A percentile compares a stretch with the other conserved stretches of the same genome.
Evolutionary conservation across 2,888 invertebrate species (phyloP).

Genomic region (Polydrusus cervinus): DNA sequence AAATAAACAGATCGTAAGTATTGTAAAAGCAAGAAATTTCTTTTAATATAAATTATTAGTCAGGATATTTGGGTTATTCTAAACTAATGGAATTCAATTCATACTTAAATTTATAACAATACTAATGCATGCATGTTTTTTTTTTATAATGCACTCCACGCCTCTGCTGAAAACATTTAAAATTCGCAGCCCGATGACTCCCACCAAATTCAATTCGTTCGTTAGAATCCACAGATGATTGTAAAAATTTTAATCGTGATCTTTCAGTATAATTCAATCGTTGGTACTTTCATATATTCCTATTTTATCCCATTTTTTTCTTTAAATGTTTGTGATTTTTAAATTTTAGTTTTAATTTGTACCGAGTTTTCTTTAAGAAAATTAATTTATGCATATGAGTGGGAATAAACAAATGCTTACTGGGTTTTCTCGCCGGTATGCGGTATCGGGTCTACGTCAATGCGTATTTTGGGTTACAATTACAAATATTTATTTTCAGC

Average conservation of each 20-base stretch:
- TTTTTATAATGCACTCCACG: constrained; percentile 42
- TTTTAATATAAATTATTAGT: too few relatives aligned
- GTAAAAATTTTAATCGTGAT: constrained; percentile 57
- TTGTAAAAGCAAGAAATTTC: too few relatives aligned
- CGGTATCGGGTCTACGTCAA: constrained; percentile 40
- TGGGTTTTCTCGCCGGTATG: constrained; percentile 23
- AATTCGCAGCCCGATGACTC: constrained; percentile 60
- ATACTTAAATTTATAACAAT: too few relatives aligned
- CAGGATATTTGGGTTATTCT: too few relatives aligned
- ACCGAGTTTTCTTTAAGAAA: background rate
- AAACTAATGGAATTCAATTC: too few relatives aligned
- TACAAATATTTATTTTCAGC: constrained; percentile 61
- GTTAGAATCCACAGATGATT: constrained; percentile 59
- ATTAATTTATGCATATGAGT: too few relatives aligned
- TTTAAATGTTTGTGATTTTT: constrained; percentile 9
- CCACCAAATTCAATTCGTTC: constrained; percentile 60
- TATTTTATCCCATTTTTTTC: background rate
- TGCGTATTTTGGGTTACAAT: constrained; percentile 59
- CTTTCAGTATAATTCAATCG: constrained; percentile 33
- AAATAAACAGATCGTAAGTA: too few relatives aligned
- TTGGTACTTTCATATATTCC: background rate
- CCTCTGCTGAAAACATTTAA: constrained; percentile 56
- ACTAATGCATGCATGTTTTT: constrained; percentile 7
- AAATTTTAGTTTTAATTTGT: background rate
- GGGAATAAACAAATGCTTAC: constrained; percentile 3